Evolutionary conservation across 2,113 vertebrate genomes (phyloP), one percentile per base, ranked within the genome.

Genomic region (Calidris pygmaea): DNA sequence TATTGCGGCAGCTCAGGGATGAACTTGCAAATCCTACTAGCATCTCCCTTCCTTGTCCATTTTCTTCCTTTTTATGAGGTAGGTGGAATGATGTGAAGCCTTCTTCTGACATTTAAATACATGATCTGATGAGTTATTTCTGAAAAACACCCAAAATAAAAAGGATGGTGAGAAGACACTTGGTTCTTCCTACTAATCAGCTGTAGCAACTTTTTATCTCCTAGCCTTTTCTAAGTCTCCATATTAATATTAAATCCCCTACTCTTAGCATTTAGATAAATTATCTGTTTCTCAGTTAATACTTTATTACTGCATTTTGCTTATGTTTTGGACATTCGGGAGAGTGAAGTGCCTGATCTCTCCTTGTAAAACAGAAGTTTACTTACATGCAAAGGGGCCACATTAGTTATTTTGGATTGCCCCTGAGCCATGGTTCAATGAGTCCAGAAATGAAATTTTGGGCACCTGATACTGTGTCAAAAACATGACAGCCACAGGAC

Each of bases 71-170:
- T 91, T 85, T 68, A 52, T 55, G 60, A 91, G 55, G 45, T 90
- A 58, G 78, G 75, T 94, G 72, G 72, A 90, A 92, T 39, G 29
- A 56, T 78, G 19, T 93, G 90, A 94, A 95, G 50, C 18, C 37
- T 50, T 55, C 50, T 89, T 72, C 58, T 94, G 74, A 48, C 63
- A 85, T 90, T 83, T 81, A 70, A 79, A 94, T 78, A 65, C 27
- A 77, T 34, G 12, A 74, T 58, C 45, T 81, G 47, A 63, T 55
- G n/a, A 95, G 70, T 70, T 93, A 93, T 96, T 92, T 91, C 62
- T 95, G 87, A 95, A 95, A 91, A 72, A 81, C 15, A 91, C 13
- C 16, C 83, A 85, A 82, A 94, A 95, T 79, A 62, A 73, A 62
- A 96, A 82, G 47, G 43, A 16, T 52, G 4, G 24, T 78, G 72